Conservation (phyloP, 2,113 vertebrate species). For the Podiceps cristatus region DNA sequence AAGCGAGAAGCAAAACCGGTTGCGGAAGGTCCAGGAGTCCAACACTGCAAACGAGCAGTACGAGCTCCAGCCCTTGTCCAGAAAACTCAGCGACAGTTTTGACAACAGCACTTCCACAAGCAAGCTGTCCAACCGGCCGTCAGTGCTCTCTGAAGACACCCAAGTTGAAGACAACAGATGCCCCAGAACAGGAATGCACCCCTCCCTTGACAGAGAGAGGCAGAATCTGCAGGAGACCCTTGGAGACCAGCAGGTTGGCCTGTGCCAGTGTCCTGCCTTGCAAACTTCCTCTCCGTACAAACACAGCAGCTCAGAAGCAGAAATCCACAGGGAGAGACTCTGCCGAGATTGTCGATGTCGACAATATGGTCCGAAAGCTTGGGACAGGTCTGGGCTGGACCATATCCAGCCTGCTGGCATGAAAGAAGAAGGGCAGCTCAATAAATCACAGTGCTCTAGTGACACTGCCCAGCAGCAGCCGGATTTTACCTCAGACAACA, state of each 20-base stretch:
- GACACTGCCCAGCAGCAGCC: slow-evolving; percentile 61
- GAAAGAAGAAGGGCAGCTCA: slow-evolving; percentile 51
- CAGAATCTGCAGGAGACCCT: slow-evolving; percentile 64
- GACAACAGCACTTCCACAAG: slow-evolving; percentile 98
- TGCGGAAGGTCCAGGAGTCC: slow-evolving; percentile 77
- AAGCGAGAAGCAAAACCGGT: slow-evolving; percentile 76
- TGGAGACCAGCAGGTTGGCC: slow-evolving; percentile 61
- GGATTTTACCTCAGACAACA: slow-evolving; percentile 69
- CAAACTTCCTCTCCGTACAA: slow-evolving; percentile 97
- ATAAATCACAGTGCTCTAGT: slow-evolving; percentile 54
- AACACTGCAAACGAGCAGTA: slow-evolving; percentile 88
- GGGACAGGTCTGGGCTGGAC: slow-evolving; percentile 56
- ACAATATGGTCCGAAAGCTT: slow-evolving; percentile 37
- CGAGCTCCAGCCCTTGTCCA: slow-evolving; percentile 92
- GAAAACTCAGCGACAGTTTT: slow-evolving; percentile 93
- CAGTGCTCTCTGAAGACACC: slow-evolving; percentile 93
- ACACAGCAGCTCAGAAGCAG: slow-evolving; percentile 71
- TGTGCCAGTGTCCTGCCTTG: slow-evolving; percentile 83
- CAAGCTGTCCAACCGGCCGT: slow-evolving; percentile 94
- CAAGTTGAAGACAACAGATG: slow-evolving; percentile 85
- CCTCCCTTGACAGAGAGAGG: slow-evolving; percentile 53
- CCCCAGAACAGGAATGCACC: slow-evolving; percentile 39
- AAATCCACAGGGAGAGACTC: slow-evolving; percentile 49
- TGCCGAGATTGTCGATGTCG: slow-evolving; percentile 56
- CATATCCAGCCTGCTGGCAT: neutral